Evolutionary conservation across 1,140 invertebrate species (phyloP), one percentile per base, ranked within the genome.

Genomic region (Amphibalanus amphitrite): DNA sequence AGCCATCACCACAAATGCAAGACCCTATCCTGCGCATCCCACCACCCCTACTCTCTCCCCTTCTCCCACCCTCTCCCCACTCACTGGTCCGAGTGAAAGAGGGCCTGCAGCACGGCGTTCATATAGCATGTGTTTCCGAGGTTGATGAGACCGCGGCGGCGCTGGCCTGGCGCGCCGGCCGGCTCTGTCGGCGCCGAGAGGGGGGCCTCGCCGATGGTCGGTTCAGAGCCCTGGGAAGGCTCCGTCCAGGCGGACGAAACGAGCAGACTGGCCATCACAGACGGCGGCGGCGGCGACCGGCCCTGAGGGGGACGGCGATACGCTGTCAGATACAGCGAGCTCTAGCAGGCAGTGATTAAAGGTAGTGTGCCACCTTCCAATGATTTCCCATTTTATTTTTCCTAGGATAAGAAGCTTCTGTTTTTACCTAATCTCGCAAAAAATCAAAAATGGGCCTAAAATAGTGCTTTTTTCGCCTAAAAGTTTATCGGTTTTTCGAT

Each of bases 51-150:
- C 6, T 13, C 10, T 13, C 47, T 3, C 1, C 47, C 17, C 47
- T 3, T 20, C 1, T 8, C 47, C 1, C 47, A 13, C 20, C 47
- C 47, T 20, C 10, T 1, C 13, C 20, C 13, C 59, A 86, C 87
- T 83, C 85, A 92, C 84, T 86, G 84, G 79, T 86, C 87, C 59
- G 90, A 90, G 84, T 90, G 89, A 70, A 87, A 86, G 28, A 93
- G 80, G 0, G 90, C 89, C 78, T 92, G 90, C 30, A 92, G 79
- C 20, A 91, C 86, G 76, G 89, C 90, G 76, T 92, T 92, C 88
- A 92, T 89, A 73, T 91, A 92, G 78, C 90, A 93, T 0, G 90
- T 92, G 75, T 92, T 92, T 17, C 90, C 90, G 28, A 93, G 81
- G 82, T 94, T 95, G 10, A 86, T 83, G 0, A 95, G 81, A 0